Percentiles rank a stretch among this genome's conserved stretches.
phyloP scores from a whole-genome alignment of 23 tunicate species.

The Clavelina lepadiformis region DNA sequence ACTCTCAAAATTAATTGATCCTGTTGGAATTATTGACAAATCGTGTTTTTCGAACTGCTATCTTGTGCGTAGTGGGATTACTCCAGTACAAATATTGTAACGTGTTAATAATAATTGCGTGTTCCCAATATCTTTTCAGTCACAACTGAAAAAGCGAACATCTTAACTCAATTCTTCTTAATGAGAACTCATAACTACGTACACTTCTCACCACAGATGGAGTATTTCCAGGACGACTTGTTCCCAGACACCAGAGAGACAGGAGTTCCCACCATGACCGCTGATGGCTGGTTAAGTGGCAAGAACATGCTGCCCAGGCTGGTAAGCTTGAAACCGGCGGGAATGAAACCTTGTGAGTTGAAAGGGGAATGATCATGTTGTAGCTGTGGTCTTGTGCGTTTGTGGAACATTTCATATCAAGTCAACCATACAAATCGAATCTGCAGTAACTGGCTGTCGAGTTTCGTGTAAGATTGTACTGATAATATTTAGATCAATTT shows the following conservation, averaged over 20 bases:
- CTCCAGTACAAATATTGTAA: too few relatives aligned
- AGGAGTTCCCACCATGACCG: conserved; percentile 46
- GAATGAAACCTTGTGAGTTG: conserved; percentile 63
- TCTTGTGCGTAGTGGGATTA: too few relatives aligned
- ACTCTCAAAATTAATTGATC: too few relatives aligned
- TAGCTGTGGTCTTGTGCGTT: background rate
- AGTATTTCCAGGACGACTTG: conserved; percentile 94
- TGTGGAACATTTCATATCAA: too few relatives aligned
- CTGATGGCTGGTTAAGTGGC: conserved; percentile 69
- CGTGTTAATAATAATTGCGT: too few relatives aligned
- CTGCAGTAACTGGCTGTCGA: background rate
- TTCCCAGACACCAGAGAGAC: conserved; percentile 62
- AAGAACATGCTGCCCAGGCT: conserved; percentile 9
- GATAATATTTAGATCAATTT: background rate
- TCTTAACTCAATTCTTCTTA: too few relatives aligned
- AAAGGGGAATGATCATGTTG: too few relatives aligned
- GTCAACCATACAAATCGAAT: background rate
- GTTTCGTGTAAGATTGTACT: background rate
- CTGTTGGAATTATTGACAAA: too few relatives aligned
- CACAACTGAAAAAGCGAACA: too few relatives aligned
- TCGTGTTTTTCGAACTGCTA: too few relatives aligned
- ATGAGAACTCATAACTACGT: background rate
- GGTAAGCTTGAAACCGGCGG: conserved; percentile 30
- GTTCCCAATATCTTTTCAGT: too few relatives aligned
- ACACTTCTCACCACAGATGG: conserved; percentile 54